Evolutionary conservation across 2,113 vertebrate species (phyloP).

Genomic region (Haemorhous mexicanus): DNA sequence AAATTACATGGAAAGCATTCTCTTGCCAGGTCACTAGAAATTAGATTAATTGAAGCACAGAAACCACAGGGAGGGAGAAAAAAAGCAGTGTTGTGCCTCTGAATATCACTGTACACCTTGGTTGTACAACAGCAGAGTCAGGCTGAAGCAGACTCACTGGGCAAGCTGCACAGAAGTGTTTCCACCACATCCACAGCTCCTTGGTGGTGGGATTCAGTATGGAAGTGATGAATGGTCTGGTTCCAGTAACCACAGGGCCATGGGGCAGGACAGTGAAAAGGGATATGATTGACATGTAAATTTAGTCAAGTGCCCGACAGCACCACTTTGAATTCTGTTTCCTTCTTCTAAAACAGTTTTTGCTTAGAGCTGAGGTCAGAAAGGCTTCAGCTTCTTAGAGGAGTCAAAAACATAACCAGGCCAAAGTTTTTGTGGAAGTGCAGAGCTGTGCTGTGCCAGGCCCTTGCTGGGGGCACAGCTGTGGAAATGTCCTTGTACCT

Average conservation of each 20-base stretch:
- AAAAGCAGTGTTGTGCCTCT: not conserved
- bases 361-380: not conserved
- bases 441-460: not conserved
- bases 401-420: not conserved
- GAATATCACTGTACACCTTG: not conserved
- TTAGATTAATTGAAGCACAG: constrained; percentile 67
- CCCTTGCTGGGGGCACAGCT: not conserved
- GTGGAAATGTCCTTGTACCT: not conserved
- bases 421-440: not conserved
- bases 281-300: not conserved
- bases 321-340: not conserved
- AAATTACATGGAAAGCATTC: constrained; percentile 22
- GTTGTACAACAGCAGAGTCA: not conserved
- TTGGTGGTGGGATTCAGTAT: not conserved
- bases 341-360: not conserved
- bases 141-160: not conserved
- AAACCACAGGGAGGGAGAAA: not conserved
- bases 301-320: not conserved
- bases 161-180: not conserved
- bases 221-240: not conserved
- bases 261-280: not conserved
- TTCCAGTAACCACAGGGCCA: not conserved
- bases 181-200: not conserved
- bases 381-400: not conserved
- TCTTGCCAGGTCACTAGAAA: constrained; percentile 54